phyloP scores from a whole-genome alignment of 2,888 invertebrate genomes.

The Stenoptilia bipunctidactyla region DNA sequence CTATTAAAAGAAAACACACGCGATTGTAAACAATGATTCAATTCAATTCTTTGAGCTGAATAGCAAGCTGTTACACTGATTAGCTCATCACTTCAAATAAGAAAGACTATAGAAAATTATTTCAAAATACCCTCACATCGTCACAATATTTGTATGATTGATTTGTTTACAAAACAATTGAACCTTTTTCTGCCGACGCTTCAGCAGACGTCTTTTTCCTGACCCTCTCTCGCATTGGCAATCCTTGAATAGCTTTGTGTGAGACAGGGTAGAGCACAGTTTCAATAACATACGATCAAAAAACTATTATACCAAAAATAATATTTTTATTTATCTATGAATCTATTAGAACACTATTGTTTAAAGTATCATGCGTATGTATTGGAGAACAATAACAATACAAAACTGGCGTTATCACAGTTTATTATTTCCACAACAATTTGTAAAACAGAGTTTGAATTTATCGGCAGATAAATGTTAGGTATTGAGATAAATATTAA shows the following conservation, averaged over 20 bases:
- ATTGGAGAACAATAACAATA: conserved; percentile 24
- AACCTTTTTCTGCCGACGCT: conserved; percentile 40
- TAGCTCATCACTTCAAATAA: too few species aligned
- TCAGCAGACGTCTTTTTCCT: conserved; percentile 59
- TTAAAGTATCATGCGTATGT: too few species aligned
- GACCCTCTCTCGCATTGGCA: conserved; percentile 67
- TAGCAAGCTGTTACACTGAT: too few species aligned
- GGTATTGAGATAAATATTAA: conserved; percentile 59
- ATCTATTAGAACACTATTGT: too few species aligned
- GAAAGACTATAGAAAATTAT: too few species aligned
- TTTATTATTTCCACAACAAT: too few species aligned
- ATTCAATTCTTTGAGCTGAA: too few species aligned
- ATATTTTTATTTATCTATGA: too few species aligned
- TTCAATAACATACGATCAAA: conserved; percentile 31
- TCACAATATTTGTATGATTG: neutral
- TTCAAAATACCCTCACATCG: neutral
- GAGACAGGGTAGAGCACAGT: conserved; percentile 56
- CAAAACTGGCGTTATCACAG: conserved; percentile 11
- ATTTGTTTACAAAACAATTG: conserved; percentile 17
- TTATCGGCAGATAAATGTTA: conserved; percentile 48
- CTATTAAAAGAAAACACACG: too few species aligned
- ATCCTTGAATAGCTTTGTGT: conserved; percentile 50
- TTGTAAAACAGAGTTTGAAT: too few species aligned
- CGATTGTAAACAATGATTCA: too few species aligned
- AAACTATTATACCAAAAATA: too few species aligned